Percentiles rank a stretch among this genome's conserved stretches.
Evolutionary conservation across 2,888 invertebrate species (phyloP).

Genomic region (Andrena camellia): DNA sequence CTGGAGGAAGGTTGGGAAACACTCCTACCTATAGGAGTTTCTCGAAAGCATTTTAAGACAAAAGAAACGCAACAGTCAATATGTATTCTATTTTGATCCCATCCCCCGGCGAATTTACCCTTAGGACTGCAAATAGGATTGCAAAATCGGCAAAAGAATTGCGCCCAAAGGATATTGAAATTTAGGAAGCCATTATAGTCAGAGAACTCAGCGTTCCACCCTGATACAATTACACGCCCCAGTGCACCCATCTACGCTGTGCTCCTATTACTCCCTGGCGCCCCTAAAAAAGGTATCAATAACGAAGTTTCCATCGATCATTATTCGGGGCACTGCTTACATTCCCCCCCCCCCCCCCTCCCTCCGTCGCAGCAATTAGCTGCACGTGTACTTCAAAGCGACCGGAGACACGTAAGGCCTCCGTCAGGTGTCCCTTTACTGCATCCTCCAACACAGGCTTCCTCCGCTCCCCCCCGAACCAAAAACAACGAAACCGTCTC

Average conservation of each 20-base stretch:
- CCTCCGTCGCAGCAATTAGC: conserved; percentile 42
- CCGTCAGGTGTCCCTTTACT: not conserved
- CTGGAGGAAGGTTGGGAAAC: too few relatives aligned
- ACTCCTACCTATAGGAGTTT: too few relatives aligned
- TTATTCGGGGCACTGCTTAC: conserved; percentile 18
- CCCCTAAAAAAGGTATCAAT: conserved; percentile 25
- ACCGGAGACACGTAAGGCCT: conserved; percentile 25
- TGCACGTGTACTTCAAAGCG: conserved; percentile 34
- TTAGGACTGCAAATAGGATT: too few relatives aligned
- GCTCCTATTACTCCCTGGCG: not conserved
- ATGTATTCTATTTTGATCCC: too few relatives aligned
- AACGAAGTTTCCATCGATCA: conserved; percentile 27
- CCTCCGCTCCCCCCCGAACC: not conserved
- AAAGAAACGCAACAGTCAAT: too few relatives aligned
- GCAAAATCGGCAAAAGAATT: too few relatives aligned
- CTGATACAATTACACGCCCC: not conserved
- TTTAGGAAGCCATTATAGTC: too few relatives aligned
- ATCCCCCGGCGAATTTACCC: too few relatives aligned
- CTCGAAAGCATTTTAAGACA: too few relatives aligned
- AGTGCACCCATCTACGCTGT: not conserved
- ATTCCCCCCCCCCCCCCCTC: conserved; percentile 20
- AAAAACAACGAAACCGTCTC: not conserved
- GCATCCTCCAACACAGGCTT: conserved; percentile 3
- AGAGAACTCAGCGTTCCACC: not conserved
- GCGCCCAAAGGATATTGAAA: too few relatives aligned